Evolutionary conservation across 2,888 invertebrate genomes (phyloP), one percentile per base, ranked within the genome.

Genomic region (Epicampocera succincta): DNA sequence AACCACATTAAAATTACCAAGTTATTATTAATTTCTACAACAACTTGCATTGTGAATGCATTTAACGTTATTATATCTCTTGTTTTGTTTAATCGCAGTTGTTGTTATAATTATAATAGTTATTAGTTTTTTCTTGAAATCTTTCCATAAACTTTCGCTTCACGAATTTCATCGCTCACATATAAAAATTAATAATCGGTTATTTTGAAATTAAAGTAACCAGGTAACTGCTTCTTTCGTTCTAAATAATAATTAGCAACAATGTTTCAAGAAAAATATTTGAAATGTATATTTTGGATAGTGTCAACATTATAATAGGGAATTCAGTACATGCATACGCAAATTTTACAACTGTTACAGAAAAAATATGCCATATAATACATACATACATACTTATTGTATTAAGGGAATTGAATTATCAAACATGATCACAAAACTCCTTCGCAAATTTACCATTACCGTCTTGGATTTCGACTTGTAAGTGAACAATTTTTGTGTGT

Each of bases 1-100:
- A 76, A 69, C 61, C 61, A 48, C 76, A 76, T 61, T 69, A 21
- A 69, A 68, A 76, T 69, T 76, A 61, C 61, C 46, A 60, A 54
- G 54, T 61, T 61, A 69, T 48, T 68, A 69, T 48, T 68, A 68
- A 42, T 52, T 66, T 58, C 19, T 63, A 65, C 21, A 19, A 73
- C 19, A 44, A 52, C 61, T 21, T 52, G 9, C 66, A 48, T 74
- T 66, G 48, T 33, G 12, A 66, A 33, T 60, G 58, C 19, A 60
- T 75, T 75, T 25, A 56, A 15, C 46, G 48, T 25, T 50, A 12
- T 38, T 58, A 19, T 44, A 38, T n/a, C n/a, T 58, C 6, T 58
- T 5, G 54, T 66, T 42, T 21, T 48, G 38, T 61, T 44, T 42
- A 46, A 19, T 46, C 17, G 33, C 46, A 19, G 25, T 73, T 44